A percentile compares a stretch with the other conserved stretches of the same genome.
phyloP scores from a whole-genome alignment of 2,888 invertebrate genomes.

The Polydrusus pterygomalis region DNA sequence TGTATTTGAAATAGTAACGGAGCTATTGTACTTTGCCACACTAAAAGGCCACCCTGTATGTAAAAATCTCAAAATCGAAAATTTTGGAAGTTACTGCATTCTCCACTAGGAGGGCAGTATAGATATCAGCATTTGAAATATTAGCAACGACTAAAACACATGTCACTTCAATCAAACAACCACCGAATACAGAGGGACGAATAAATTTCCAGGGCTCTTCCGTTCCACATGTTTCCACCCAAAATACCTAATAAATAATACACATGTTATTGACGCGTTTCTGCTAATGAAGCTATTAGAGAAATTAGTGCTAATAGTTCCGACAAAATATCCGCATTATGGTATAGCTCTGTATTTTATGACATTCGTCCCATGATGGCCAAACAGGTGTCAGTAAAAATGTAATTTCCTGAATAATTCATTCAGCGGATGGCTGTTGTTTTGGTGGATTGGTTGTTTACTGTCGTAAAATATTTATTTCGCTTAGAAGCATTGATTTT shows the following conservation, averaged over 20 bases:
- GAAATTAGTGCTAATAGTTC: conserved; percentile 40
- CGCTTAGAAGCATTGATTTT: too few relatives aligned
- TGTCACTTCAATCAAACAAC: conserved; percentile 17
- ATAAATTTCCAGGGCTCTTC: conserved; percentile 31
- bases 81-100: too few relatives aligned
- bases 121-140: not conserved
- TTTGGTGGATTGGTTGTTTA: not conserved
- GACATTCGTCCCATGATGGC: conserved; percentile 7
- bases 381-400: conserved; percentile 28
- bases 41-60: too few relatives aligned
- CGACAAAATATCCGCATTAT: conserved; percentile 42
- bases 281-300: conserved; percentile 46
- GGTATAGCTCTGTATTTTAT: conserved; percentile 28
- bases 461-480: not conserved
- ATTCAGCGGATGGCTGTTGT: conserved; percentile 12
- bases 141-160: not conserved
- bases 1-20: too few relatives aligned
- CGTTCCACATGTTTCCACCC: conserved; percentile 31
- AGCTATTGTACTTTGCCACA: too few relatives aligned
- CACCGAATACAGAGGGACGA: conserved; percentile 11
- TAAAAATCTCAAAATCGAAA: too few relatives aligned
- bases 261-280: conserved; percentile 42
- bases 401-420: conserved; percentile 19
- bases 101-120: too few relatives aligned
- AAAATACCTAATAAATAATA: conserved; percentile 42